Conservation (phyloP, 2,113 vertebrate species). For the Otis tarda region DNA sequence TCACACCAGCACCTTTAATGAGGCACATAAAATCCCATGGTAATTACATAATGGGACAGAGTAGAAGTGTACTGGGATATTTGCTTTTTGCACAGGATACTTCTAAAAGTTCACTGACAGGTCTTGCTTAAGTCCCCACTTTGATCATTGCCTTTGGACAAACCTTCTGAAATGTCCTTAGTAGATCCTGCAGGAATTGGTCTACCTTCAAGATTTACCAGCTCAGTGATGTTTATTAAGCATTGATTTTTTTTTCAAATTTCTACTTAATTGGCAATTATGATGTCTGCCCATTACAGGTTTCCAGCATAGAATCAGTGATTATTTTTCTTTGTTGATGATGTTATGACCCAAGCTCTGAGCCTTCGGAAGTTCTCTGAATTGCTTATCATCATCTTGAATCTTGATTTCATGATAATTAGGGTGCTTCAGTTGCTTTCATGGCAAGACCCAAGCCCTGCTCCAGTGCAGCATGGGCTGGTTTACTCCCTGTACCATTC, state of each 20-base stretch:
- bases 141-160: background rate
- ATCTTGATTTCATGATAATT: conserved; percentile 28
- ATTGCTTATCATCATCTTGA: conserved; percentile 15
- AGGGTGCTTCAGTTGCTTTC: background rate
- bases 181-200: background rate
- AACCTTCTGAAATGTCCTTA: background rate
- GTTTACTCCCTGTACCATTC: background rate
- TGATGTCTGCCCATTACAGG: background rate
- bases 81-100: background rate
- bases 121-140: background rate
- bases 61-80: background rate
- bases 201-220: background rate
- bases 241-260: background rate
- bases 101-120: background rate
- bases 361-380: conserved; percentile 9
- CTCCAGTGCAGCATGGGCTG: fast-evolving
- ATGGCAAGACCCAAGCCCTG: background rate
- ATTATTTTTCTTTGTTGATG: background rate
- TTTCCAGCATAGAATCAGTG: background rate
- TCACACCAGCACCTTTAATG: background rate
- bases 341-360: background rate
- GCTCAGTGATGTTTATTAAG: background rate
- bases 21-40: background rate
- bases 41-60: background rate
- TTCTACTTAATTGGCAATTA: background rate